phyloP scores from a whole-genome alignment of 53 echinoderm and acorn worm genomes.

The Apostichopus leukothele region DNA sequence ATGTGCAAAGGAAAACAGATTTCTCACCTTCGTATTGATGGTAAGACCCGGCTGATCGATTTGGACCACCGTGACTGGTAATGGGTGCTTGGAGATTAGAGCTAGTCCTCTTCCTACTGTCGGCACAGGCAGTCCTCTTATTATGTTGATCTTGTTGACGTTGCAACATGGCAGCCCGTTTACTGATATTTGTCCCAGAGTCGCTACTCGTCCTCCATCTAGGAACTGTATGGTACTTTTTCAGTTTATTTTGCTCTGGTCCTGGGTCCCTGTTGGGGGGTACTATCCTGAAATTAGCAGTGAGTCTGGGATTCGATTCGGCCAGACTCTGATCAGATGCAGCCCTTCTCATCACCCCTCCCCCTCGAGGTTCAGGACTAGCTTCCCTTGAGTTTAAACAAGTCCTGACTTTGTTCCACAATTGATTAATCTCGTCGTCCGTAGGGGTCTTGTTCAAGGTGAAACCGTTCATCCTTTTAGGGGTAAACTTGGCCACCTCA shows the following conservation, averaged over 20 bases:
- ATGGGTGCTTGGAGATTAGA: conserved; percentile 59
- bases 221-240: conserved; percentile 74
- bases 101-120: conserved; percentile 45
- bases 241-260: conserved; percentile 47
- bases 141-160: conserved; percentile 45
- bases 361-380: conserved; percentile 10
- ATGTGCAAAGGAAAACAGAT: not conserved
- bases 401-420: conserved; percentile 98
- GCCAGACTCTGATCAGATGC: conserved; percentile 48
- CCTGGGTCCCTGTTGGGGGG: conserved; percentile 48
- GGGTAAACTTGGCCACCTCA: not conserved
- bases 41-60: conserved; percentile 40
- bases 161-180: conserved; percentile 64
- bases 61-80: conserved; percentile 66
- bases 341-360: conserved; percentile 26
- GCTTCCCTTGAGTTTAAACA: conserved; percentile 77
- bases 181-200: conserved; percentile 61
- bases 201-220: conserved; percentile 81
- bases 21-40: not conserved
- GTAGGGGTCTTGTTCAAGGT: conserved; percentile 93
- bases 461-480: conserved; percentile 70
- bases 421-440: conserved; percentile 96
- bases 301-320: conserved; percentile 64
- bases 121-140: not conserved
- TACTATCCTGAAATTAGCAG: conserved; percentile 65